A percentile compares a stretch with the other conserved stretches of the same genome.
Conservation (phyloP, 23 tunicate genomes). For the Halocynthia roretzi region DNA sequence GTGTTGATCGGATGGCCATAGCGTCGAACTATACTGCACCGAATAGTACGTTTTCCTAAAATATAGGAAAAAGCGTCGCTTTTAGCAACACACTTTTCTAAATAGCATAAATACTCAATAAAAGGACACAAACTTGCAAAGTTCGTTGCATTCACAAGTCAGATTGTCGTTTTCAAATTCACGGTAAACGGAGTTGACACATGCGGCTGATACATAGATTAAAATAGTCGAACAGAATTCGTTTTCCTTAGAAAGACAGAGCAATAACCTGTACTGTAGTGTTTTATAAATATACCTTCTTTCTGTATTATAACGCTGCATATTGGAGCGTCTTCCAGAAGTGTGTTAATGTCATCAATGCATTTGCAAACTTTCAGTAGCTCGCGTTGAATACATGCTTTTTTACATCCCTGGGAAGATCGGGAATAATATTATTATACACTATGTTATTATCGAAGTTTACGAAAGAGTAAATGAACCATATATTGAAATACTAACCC, state of each 20-base stretch:
- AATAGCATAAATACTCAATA: not conserved
- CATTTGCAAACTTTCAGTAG: not conserved
- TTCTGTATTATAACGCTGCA: not conserved
- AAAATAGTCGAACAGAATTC: not conserved
- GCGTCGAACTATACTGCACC: not conserved
- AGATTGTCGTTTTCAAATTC: not conserved
- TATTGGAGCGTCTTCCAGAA: not conserved
- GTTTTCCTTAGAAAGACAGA: no score
- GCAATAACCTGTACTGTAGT: no score
- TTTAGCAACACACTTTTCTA: not conserved
- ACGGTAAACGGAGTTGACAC: conserved; percentile 1
- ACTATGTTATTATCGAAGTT: no score
- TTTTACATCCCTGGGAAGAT: not conserved
- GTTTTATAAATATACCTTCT: not conserved
- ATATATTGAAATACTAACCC: no score
- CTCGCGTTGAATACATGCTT: conserved; percentile 7
- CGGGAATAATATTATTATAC: not conserved
- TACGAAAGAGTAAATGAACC: no score
- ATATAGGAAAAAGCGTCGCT: no score
- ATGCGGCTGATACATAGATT: not conserved
- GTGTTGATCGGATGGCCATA: conserved; percentile 10
- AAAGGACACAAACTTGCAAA: not conserved
- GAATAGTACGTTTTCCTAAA: not conserved
- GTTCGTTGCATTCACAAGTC: not conserved
- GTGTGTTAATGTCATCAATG: conserved; percentile 1